Conservation (phyloP, 2,888 invertebrate species). For the Herminia tarsipennalis region DNA sequence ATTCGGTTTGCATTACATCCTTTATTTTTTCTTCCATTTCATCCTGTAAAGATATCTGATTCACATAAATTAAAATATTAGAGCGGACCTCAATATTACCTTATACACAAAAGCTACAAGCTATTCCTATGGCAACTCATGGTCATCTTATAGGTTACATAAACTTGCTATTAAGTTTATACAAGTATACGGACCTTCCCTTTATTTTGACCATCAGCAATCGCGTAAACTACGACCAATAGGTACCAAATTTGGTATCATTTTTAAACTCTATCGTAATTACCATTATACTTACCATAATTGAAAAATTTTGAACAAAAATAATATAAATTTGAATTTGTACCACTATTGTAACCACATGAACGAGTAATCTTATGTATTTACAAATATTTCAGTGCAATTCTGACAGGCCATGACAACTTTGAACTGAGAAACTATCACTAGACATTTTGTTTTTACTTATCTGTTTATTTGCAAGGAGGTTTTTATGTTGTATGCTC, state of each 20-base stretch:
- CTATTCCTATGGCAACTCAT: not conserved
- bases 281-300: conserved; percentile 64
- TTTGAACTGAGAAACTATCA: conserved; percentile 63
- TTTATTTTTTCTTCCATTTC: conserved; percentile 72
- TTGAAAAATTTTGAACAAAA: conserved; percentile 73
- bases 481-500: too few relatives aligned
- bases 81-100: not conserved
- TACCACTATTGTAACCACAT: conserved; percentile 56
- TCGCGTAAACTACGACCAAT: not conserved
- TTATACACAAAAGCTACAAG: not conserved
- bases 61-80: not conserved
- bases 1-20: conserved; percentile 69
- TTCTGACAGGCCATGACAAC: conserved; percentile 78
- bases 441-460: conserved; percentile 25
- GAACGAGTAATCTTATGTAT: conserved; percentile 58
- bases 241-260: too few relatives aligned
- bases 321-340: conserved; percentile 59
- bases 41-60: conserved; percentile 51
- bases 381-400: conserved; percentile 73
- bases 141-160: not conserved
- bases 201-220: too few relatives aligned
- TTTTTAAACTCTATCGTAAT: not conserved
- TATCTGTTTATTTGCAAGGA: too few relatives aligned
- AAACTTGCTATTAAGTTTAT: too few relatives aligned
- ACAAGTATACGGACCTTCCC: too few relatives aligned